phyloP scores from a whole-genome alignment of 2,797 vertebrate genomes.

The Neosalanx taihuensis region DNA sequence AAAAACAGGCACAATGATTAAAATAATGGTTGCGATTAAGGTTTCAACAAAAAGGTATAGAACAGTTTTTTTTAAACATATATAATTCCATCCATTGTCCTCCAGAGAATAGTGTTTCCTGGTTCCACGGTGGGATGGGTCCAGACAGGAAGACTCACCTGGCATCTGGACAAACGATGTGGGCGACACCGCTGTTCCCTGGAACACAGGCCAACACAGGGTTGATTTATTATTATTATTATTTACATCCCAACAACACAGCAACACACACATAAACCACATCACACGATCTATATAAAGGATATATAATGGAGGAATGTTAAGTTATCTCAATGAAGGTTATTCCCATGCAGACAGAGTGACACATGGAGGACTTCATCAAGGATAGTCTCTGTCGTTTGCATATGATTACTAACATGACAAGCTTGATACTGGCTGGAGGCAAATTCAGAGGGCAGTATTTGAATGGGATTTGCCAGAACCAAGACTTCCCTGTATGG shows the following conservation, averaged over 20 bases:
- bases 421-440: slow-evolving; percentile 77
- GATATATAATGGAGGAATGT: too few species aligned
- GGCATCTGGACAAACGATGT: slow-evolving; percentile 79
- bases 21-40: background rate
- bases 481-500: slow-evolving; percentile 84
- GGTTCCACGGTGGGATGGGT: background rate
- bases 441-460: slow-evolving; percentile 90
- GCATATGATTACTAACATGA: slow-evolving; percentile 86
- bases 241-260: too few species aligned
- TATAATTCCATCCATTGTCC: background rate
- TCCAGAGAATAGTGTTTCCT: background rate
- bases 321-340: too few species aligned
- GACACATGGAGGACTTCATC: background rate
- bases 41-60: background rate
- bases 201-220: slow-evolving; percentile 41
- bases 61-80: background rate
- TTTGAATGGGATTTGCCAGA: slow-evolving; percentile 98
- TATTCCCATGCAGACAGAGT: too few species aligned
- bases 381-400: slow-evolving; percentile 68
- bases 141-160: slow-evolving; percentile 74
- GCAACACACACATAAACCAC: background rate
- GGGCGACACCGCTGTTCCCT: slow-evolving; percentile 75
- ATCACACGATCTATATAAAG: too few species aligned
- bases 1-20: background rate
- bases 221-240: too few species aligned